Evolutionary conservation across 2,797 vertebrate species (phyloP).

Genomic region (Girardinus metallicus): DNA sequence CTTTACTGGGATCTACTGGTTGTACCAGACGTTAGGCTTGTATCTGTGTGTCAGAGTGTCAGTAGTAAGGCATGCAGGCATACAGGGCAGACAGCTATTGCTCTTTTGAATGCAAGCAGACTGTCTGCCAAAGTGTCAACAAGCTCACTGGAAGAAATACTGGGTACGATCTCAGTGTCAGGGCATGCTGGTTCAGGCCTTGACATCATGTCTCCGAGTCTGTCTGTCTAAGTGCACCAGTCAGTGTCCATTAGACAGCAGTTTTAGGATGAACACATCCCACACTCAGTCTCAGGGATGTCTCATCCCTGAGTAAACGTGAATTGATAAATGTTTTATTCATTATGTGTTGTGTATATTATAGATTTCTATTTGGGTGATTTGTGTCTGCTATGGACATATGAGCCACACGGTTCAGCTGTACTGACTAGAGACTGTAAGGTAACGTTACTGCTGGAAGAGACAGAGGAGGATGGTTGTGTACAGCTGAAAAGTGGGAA

Average conservation of each 20-base stretch:
- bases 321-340: constrained; percentile 8
- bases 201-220: constrained; percentile 22
- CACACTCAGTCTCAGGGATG: constrained; percentile 9
- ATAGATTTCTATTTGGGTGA: neutral
- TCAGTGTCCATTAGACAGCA: constrained; percentile 19
- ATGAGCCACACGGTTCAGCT: neutral
- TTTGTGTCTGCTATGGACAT: neutral
- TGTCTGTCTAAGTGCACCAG: constrained; percentile 30
- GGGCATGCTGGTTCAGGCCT: constrained; percentile 13
- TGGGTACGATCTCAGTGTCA: constrained; percentile 45
- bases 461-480: constrained; percentile 44
- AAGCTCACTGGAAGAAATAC: constrained; percentile 43
- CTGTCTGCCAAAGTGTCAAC: constrained; percentile 44
- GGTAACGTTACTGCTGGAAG: constrained; percentile 18
- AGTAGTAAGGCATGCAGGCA: constrained; percentile 16
- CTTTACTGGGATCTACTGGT: neutral
- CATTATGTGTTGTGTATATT: constrained; percentile 4
- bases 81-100: constrained; percentile 52
- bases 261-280: constrained; percentile 9
- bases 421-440: constrained; percentile 30
- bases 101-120: constrained; percentile 48
- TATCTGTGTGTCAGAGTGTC: constrained; percentile 7
- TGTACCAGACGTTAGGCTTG: constrained; percentile 3
- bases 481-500: neutral
- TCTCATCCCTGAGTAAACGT: constrained; percentile 2